Evolutionary conservation across 2,797 vertebrate species (phyloP), one percentile per base, ranked within the genome.

Genomic region (Fistularia commersonii): DNA sequence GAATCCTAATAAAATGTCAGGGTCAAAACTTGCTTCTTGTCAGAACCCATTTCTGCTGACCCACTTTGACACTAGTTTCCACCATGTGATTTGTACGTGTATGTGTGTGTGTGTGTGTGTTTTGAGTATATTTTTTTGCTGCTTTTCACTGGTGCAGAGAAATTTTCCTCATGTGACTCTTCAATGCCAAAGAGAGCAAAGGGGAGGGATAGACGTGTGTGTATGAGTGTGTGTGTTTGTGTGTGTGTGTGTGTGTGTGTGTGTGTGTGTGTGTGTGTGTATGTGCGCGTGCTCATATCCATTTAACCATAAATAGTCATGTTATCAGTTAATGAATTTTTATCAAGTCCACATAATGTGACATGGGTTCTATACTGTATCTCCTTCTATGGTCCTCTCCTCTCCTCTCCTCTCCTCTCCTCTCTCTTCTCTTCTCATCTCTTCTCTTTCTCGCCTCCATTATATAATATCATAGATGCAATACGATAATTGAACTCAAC

Each of bases 281-380:
- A 33, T 34, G 42, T 45, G 48, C 37, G 43, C 51, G 54, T 40
- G 45, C 14, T 56, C 40, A 61, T 5, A 6, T 46, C 11, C 3
- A 6, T 69, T 41, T 76, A 74, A 71, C 85, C 84, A 84, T 81
- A 85, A 77, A 84, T 84, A 86, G 84, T 75, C 79, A 85, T 80
- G 60, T 48, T 76, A 83, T 79, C 72, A 72, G 57, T 54, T 73
- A 69, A 82, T 80, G 75, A 54, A 69, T 69, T 81, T 80, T 73
- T 67, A 61, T 62, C 74, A 64, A 61, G 64, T 80, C 68, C 63
- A 78, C 69, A 79, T 79, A 63, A 66, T 80, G 66, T 77, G 74
- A 75, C 79, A 66, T 39, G 61, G 75, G 74, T 63, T 73, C n/a
- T n/a, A n/a, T n/a, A n/a, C 74, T 64, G 73, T 55, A 69, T 72